phyloP scores from a whole-genome alignment of 2,113 vertebrate species.

The Oxyruncus cristatus region DNA sequence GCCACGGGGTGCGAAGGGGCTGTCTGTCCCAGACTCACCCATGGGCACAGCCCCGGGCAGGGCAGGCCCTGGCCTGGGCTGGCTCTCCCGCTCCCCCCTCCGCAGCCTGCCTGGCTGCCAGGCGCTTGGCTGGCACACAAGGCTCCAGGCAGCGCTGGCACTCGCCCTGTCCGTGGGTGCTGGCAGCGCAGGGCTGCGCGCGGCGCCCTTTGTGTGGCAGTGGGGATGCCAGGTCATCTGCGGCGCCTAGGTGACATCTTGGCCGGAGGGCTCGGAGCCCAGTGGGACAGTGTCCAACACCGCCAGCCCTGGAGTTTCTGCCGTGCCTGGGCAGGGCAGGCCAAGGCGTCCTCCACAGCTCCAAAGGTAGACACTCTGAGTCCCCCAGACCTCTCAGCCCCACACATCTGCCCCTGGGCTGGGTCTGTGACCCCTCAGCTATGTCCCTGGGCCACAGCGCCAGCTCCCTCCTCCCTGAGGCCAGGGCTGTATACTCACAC shows the following conservation, averaged over 20 bases:
- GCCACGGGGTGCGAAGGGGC: background rate
- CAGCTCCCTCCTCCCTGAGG: background rate
- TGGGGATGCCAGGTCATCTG: background rate
- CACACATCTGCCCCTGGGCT: too few relatives aligned
- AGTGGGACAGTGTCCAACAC: background rate
- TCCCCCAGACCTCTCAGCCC: background rate
- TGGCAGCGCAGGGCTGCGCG: background rate
- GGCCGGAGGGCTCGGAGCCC: background rate
- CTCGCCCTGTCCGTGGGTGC: background rate
- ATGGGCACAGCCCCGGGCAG: rapidly evolving
- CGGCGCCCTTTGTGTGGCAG: background rate
- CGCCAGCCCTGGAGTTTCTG: background rate
- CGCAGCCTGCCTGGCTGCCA: background rate
- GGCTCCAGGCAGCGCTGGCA: background rate
- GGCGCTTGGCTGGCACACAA: background rate
- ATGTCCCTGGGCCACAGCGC: background rate
- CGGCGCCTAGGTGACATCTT: conserved; percentile 25
- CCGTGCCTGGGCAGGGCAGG: background rate
- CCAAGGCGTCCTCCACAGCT: background rate
- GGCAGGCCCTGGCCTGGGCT: background rate
- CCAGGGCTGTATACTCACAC: background rate
- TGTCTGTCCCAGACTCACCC: background rate
- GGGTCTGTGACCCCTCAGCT: background rate
- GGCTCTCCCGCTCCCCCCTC: background rate
- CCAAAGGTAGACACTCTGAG: rapidly evolving